phyloP scores from a whole-genome alignment of 2,797 vertebrate genomes.

The Tarsius wallacei region DNA sequence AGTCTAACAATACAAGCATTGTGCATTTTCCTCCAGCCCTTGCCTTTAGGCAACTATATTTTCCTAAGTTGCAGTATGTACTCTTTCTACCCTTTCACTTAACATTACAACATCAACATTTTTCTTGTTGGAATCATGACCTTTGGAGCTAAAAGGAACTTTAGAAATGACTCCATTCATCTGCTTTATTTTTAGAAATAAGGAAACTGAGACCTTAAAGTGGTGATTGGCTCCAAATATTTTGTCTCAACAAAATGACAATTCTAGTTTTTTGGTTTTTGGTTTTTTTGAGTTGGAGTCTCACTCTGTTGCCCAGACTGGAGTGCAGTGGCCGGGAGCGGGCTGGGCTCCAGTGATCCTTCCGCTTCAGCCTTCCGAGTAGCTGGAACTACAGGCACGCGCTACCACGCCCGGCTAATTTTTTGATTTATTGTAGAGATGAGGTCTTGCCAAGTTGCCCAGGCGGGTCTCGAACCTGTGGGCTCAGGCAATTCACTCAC shows the following conservation, averaged over 20 bases:
- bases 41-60: background rate
- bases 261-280: conserved; percentile 21
- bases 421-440: too few relatives aligned
- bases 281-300: too few relatives aligned
- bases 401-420: too few relatives aligned
- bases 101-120: conserved; percentile 50
- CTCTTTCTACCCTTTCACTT: conserved; percentile 41
- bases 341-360: too few relatives aligned
- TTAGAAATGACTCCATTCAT: conserved; percentile 55
- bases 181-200: conserved; percentile 53
- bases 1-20: conserved; percentile 1
- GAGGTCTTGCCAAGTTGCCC: too few relatives aligned
- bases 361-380: too few relatives aligned
- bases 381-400: too few relatives aligned
- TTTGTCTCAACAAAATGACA: conserved; percentile 22
- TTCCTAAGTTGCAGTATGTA: background rate
- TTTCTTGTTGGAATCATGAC: conserved; percentile 66
- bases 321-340: too few relatives aligned
- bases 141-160: conserved; percentile 64
- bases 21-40: background rate
- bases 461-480: too few relatives aligned
- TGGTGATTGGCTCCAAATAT: background rate
- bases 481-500: too few relatives aligned
- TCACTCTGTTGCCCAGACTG: too few relatives aligned
- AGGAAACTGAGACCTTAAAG: background rate